Conservation (phyloP, 2,797 vertebrate species). For the Yasuhikotakia modesta region DNA sequence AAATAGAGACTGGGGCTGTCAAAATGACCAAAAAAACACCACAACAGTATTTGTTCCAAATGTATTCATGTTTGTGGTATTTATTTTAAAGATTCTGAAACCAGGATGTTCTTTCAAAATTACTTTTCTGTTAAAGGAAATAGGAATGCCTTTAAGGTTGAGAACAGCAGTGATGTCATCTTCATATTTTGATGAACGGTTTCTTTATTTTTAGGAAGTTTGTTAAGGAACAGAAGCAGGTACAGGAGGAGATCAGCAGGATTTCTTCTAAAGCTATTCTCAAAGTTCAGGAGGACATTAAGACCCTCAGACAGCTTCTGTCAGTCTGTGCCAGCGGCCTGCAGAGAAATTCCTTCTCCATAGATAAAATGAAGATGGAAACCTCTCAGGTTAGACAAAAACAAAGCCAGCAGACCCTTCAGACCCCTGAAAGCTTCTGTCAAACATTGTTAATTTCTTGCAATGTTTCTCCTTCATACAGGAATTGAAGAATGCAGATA, state of each 20-base stretch:
- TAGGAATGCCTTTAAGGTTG: neutral
- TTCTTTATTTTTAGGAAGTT: slow-evolving; percentile 82
- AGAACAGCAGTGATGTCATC: neutral
- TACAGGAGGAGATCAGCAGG: slow-evolving; percentile 97
- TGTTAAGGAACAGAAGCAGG: slow-evolving; percentile 99
- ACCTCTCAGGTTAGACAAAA: slow-evolving; percentile 87
- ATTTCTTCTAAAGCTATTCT: slow-evolving; percentile 98
- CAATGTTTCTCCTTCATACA: slow-evolving; percentile 61
- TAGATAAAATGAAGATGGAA: slow-evolving; percentile 96
- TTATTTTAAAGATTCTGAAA: neutral
- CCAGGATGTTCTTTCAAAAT: neutral
- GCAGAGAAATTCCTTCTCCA: slow-evolving; percentile 92
- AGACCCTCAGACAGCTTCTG: slow-evolving; percentile 92
- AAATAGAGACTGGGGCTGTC: too few relatives aligned
- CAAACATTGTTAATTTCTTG: neutral
- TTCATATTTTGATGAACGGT: too few relatives aligned
- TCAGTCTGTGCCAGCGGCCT: slow-evolving; percentile 92
- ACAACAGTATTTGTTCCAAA: neutral
- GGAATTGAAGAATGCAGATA: slow-evolving; percentile 98
- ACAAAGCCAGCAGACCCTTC: neutral
- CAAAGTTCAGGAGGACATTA: slow-evolving; percentile 98
- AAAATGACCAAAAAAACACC: neutral
- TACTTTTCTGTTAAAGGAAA: neutral
- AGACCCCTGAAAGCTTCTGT: neutral
- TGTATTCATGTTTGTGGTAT: neutral